These are phyloP conservation scores for Lutjanus campechanus DNA, from an alignment of 2,797 vertebrate species.

Conservation along the genomic window DNA sequence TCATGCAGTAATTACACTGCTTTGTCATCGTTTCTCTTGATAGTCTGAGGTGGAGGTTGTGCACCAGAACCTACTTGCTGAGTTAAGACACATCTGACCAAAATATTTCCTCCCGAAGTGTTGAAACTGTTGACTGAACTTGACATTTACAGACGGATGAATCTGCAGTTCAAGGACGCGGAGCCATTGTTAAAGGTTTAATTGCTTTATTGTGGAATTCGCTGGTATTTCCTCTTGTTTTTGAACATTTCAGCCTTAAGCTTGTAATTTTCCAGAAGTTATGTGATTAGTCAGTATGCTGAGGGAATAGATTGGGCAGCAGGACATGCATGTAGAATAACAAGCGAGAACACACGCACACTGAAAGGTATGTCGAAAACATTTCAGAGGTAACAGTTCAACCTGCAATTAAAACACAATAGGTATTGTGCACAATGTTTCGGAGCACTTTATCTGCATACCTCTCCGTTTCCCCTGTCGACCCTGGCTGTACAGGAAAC, in stretches of 20 bases:
- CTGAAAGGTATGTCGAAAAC: conserved; percentile 79
- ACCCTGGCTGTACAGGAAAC: conserved; percentile 84
- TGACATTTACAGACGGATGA: conserved; percentile 33
- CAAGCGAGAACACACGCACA: conserved; percentile 55
- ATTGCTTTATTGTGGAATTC: conserved; percentile 36
- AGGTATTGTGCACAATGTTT: conserved; percentile 82
- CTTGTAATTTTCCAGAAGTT: conserved; percentile 73
- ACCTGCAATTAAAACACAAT: conserved; percentile 87
- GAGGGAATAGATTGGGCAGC: conserved; percentile 52
- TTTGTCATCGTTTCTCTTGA: not conserved
- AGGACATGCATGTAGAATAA: conserved; percentile 57
- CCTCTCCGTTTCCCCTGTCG: conserved; percentile 81
- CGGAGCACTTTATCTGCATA: conserved; percentile 82
- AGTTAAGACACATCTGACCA: conserved; percentile 17
- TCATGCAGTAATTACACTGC: conserved; percentile 32
- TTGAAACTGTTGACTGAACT: conserved; percentile 18
- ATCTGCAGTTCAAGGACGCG: conserved; percentile 41
- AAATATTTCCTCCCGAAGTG: conserved; percentile 34
- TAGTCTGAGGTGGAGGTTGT: not conserved
- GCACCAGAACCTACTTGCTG: not conserved
- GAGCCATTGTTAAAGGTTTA: conserved; percentile 50
- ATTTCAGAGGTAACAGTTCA: conserved; percentile 76
- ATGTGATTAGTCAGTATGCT: conserved; percentile 44
- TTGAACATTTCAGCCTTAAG: conserved; percentile 57
- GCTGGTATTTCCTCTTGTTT: conserved; percentile 74